A percentile compares a stretch with the other conserved stretches of the same genome.
These are phyloP conservation scores for Discoglossus pictus DNA, from an alignment of 2,797 vertebrate genomes.

Conservation along the genomic window DNA sequence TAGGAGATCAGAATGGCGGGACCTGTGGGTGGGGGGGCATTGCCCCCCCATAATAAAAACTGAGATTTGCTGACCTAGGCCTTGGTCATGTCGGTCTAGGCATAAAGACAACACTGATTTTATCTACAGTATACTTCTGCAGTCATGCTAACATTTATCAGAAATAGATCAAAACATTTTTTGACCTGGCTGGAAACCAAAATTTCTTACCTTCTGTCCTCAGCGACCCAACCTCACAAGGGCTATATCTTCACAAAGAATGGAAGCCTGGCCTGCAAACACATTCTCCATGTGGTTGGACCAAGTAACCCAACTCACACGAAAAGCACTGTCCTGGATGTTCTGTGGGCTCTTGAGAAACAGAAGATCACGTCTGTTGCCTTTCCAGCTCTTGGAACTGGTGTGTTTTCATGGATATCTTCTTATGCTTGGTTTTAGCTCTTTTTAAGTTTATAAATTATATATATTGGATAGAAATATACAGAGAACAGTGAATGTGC, in stretches of 20 bases:
- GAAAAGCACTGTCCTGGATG: conserved; percentile 61
- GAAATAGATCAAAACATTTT: conserved; percentile 81
- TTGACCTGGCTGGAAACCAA: conserved; percentile 79
- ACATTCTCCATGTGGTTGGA: conserved; percentile 85
- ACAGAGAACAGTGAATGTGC: too few relatives aligned
- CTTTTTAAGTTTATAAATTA: too few relatives aligned
- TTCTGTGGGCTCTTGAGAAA: conserved; percentile 75
- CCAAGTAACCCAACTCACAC: conserved; percentile 54
- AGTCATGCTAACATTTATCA: too few relatives aligned
- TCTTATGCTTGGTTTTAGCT: not conserved
- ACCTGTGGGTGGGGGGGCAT: too few relatives aligned
- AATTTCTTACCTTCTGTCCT: too few relatives aligned
- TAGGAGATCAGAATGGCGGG: too few relatives aligned
- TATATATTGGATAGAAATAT: too few relatives aligned
- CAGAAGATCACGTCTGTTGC: conserved; percentile 68
- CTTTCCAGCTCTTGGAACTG: conserved; percentile 90
- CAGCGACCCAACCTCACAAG: not conserved
- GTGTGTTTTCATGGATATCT: conserved; percentile 62
- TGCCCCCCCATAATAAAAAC: too few relatives aligned
- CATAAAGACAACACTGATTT: too few relatives aligned
- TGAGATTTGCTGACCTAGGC: too few relatives aligned
- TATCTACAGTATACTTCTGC: too few relatives aligned
- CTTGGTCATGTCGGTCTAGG: too few relatives aligned
- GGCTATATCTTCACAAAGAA: conserved; percentile 72
- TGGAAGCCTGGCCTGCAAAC: conserved; percentile 70